A percentile compares a stretch with the other conserved stretches of the same genome.
These are phyloP conservation scores for Serranus cabrilla DNA, from an alignment of 2,797 vertebrate genomes.

Conservation along the genomic window DNA sequence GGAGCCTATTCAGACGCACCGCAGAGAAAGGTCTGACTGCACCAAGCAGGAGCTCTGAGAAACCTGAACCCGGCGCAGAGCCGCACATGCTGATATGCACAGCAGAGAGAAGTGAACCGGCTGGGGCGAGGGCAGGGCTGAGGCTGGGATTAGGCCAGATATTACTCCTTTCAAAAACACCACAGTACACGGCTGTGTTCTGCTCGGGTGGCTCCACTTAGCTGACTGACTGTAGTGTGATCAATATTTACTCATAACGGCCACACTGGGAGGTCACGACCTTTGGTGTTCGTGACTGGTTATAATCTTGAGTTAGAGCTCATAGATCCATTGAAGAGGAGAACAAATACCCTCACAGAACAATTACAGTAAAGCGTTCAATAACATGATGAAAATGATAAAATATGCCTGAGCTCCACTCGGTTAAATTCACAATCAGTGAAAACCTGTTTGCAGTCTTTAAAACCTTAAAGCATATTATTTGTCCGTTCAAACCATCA, in stretches of 20 bases:
- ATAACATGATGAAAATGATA: slow-evolving; percentile 2
- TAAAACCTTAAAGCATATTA: slow-evolving; percentile 29
- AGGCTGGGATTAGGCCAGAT: slow-evolving; percentile 72
- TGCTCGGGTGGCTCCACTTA: slow-evolving; percentile 74
- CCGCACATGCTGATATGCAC: slow-evolving; percentile 71
- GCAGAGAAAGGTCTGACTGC: slow-evolving; percentile 49
- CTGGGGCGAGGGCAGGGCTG: slow-evolving; percentile 61
- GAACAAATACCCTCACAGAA: slow-evolving; percentile 21
- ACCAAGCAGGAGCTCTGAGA: slow-evolving; percentile 67
- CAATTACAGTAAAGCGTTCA: slow-evolving; percentile 41
- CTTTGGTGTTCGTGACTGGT: slow-evolving; percentile 71
- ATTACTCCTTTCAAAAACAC: slow-evolving; percentile 65
- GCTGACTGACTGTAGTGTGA: slow-evolving; percentile 71
- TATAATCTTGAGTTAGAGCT: slow-evolving; percentile 75
- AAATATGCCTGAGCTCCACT: slow-evolving; percentile 11
- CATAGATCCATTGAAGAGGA: slow-evolving; percentile 48
- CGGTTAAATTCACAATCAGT: slow-evolving; percentile 15
- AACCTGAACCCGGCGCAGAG: slow-evolving; percentile 64
- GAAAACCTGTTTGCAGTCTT: slow-evolving; percentile 13
- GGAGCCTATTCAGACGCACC: slow-evolving; percentile 47
- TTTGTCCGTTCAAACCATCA: slow-evolving; percentile 52
- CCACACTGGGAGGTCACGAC: slow-evolving; percentile 79
- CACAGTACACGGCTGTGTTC: slow-evolving; percentile 73
- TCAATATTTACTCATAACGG: slow-evolving; percentile 83
- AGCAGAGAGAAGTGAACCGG: slow-evolving; percentile 67